Evolutionary conservation across 2,113 vertebrate species (phyloP).

Genomic region (Phalacrocorax carbo): DNA sequence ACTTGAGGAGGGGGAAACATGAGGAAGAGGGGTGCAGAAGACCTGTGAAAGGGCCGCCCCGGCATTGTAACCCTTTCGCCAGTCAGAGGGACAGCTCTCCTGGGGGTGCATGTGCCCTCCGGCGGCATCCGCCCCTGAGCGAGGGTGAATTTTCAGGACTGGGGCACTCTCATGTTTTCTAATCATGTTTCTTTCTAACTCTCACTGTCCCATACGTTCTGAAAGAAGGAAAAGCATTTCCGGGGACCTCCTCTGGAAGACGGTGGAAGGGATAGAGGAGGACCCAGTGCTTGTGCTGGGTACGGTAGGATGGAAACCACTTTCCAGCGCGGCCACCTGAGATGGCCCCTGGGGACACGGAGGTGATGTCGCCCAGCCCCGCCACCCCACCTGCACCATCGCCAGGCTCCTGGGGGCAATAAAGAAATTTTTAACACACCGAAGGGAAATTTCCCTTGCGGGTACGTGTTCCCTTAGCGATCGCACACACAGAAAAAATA

Average conservation of each 20-base stretch:
- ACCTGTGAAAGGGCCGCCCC: not conserved
- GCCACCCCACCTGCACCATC: not conserved
- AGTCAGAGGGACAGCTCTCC: accelerated
- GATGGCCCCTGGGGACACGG: too few relatives aligned
- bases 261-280: not conserved
- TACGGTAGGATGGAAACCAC: accelerated
- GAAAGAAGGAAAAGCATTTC: not conserved
- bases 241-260: not conserved
- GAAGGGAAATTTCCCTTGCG: not conserved
- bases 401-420: not conserved
- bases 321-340: not conserved
- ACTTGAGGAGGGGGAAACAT: not conserved
- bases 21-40: not conserved
- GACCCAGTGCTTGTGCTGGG: not conserved
- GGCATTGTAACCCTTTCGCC: not conserved
- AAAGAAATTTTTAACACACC: not conserved
- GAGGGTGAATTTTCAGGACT: not conserved
- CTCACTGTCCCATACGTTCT: not conserved
- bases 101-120: not conserved
- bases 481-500: too few relatives aligned
- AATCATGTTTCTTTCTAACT: not conserved
- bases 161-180: not conserved
- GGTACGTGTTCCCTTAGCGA: not conserved
- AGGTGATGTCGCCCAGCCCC: not conserved
- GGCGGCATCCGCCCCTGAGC: not conserved